A percentile compares a stretch with the other conserved stretches of the same genome.
These are phyloP conservation scores for Palythoa heliodiscus DNA, from an alignment of 92 coral and sea anemone genomes.

Conservation along the genomic window DNA sequence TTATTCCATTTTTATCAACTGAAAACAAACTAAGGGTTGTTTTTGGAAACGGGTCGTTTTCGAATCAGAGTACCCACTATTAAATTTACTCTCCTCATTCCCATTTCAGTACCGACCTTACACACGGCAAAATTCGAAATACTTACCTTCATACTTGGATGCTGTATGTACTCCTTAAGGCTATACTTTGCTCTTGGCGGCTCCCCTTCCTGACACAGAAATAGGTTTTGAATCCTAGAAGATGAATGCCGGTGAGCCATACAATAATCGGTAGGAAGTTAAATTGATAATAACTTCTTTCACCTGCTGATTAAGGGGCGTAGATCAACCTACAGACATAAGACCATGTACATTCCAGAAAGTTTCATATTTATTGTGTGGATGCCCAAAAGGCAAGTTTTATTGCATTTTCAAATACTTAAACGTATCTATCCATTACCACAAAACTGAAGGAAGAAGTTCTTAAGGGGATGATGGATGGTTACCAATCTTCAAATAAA, in stretches of 20 bases:
- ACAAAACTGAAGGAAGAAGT: background rate
- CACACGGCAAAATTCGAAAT: no score
- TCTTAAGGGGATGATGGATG: background rate
- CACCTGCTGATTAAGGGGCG: background rate
- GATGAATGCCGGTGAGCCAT: background rate
- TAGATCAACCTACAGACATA: no score
- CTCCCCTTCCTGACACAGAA: slow-evolving; percentile 68
- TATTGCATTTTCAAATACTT: no score
- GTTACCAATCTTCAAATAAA: background rate
- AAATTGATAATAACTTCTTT: background rate
- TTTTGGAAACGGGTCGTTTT: no score
- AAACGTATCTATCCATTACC: background rate
- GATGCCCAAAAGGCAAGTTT: no score
- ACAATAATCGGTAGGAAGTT: background rate
- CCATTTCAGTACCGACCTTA: no score
- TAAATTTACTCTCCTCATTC: no score
- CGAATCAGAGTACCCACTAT: no score
- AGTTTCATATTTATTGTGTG: no score
- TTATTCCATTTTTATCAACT: no score
- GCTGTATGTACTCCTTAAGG: slow-evolving; percentile 56
- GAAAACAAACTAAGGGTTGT: no score
- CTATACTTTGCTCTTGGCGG: slow-evolving; percentile 54
- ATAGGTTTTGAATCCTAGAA: slow-evolving; percentile 72
- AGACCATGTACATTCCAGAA: no score
- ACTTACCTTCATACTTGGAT: slow-evolving; percentile 81